phyloP scores from a whole-genome alignment of 2,797 vertebrate species.

The Intellagama lesueurii region DNA sequence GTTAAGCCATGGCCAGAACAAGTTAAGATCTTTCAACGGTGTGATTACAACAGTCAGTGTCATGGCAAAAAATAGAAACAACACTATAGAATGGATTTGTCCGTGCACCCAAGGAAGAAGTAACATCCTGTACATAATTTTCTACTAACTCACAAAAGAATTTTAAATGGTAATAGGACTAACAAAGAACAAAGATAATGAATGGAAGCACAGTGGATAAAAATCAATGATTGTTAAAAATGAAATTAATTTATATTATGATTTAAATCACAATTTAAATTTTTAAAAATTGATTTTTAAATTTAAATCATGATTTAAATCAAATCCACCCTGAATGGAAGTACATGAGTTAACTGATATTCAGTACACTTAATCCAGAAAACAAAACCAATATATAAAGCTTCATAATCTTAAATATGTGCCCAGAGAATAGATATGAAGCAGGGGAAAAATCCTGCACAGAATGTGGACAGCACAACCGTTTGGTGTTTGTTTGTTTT shows the following conservation, averaged over 20 bases:
- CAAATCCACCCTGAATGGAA: too few species aligned
- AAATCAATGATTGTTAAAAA: too few species aligned
- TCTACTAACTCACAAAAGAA: conserved; percentile 31
- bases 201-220: not conserved
- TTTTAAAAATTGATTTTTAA: too few species aligned
- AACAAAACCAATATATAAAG: not conserved
- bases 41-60: not conserved
- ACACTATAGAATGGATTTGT: not conserved
- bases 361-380: not conserved
- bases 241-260: too few species aligned
- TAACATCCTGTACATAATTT: not conserved
- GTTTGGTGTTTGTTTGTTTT: conserved; percentile 19
- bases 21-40: not conserved
- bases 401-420: fast-evolving
- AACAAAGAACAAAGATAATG: not conserved
- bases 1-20: not conserved
- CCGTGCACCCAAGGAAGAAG: conserved; percentile 5
- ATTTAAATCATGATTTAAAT: too few species aligned
- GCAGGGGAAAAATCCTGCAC: not conserved
- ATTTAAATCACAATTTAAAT: too few species aligned
- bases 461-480: not conserved
- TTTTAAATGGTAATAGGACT: not conserved
- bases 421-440: not conserved
- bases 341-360: not conserved
- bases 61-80: not conserved